Percentiles rank a stretch among this genome's conserved stretches.
These are phyloP conservation scores for Syngnathus scovelli DNA, from an alignment of 2,113 vertebrate species.

Conservation along the genomic window DNA sequence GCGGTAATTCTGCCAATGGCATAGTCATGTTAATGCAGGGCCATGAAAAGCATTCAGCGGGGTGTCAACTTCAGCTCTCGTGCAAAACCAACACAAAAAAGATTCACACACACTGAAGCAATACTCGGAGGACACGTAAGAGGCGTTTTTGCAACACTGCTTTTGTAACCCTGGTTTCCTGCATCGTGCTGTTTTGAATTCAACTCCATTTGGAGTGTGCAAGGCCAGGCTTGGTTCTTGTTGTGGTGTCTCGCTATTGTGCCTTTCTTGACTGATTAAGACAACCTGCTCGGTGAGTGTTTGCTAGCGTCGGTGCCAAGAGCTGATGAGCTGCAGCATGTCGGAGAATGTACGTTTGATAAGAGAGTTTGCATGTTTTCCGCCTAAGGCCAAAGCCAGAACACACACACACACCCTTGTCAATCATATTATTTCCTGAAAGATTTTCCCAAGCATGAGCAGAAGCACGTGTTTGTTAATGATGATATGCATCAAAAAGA, in stretches of 20 bases:
- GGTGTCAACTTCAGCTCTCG: constrained; percentile 54
- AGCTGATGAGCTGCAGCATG: constrained; percentile 49
- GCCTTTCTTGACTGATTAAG: neutral
- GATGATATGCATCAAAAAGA: neutral
- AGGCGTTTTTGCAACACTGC: neutral
- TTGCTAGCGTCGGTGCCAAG: neutral
- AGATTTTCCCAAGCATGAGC: neutral
- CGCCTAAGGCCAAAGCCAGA: constrained; percentile 6
- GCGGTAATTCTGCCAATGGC: constrained; percentile 68
- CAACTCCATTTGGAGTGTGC: neutral
- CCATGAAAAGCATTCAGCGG: constrained; percentile 64
- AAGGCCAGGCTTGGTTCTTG: neutral
- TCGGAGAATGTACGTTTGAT: constrained; percentile 48
- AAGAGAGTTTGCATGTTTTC: constrained; percentile 31
- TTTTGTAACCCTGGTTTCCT: constrained; percentile 3
- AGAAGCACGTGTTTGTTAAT: neutral
- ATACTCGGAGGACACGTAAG: constrained; percentile 12
- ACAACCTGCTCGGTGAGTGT: constrained; percentile 5
- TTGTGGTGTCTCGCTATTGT: neutral
- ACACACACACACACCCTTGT: neutral
- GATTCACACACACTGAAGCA: constrained; percentile 24
- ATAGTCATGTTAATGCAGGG: constrained; percentile 70
- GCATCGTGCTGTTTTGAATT: neutral
- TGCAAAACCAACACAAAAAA: constrained; percentile 50
- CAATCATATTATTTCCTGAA: neutral